Conservation (phyloP, 2,888 invertebrate species). For the Timema cristinae region DNA sequence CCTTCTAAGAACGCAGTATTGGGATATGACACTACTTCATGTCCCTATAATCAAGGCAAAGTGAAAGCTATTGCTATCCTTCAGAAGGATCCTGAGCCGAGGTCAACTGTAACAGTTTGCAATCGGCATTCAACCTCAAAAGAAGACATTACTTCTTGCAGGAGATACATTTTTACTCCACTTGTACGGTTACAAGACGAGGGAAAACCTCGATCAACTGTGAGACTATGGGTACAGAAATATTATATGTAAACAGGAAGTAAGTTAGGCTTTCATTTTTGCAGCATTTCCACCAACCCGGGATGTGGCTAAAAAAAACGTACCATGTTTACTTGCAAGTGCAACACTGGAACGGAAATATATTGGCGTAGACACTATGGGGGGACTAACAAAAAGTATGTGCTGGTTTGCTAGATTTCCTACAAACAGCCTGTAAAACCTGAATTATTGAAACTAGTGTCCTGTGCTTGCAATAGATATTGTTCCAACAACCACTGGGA, state of each 20-base stretch:
- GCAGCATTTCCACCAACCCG: neutral
- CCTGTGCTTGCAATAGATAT: neutral
- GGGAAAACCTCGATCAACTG: conserved; percentile 4
- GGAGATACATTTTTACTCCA: conserved; percentile 3
- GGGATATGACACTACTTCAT: conserved; percentile 2
- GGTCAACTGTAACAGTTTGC: conserved; percentile 4
- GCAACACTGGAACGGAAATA: conserved; percentile 4
- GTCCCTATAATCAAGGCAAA: neutral
- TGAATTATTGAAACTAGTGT: conserved; percentile 9
- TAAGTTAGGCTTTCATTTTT: neutral
- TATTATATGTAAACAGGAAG: neutral
- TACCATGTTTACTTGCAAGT: conserved; percentile 3
- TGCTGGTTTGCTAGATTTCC: neutral
- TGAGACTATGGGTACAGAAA: neutral
- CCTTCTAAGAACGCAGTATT: neutral
- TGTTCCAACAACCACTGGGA: neutral
- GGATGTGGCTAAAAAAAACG: neutral
- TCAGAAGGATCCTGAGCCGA: neutral
- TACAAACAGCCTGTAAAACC: neutral
- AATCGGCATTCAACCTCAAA: neutral
- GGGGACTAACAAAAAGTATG: neutral
- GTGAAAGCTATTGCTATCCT: neutral
- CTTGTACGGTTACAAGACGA: neutral
- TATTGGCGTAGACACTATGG: neutral
- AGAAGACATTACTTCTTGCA: neutral